Evolutionary conservation across 2,888 invertebrate species (phyloP), one percentile per base, ranked within the genome.

Genomic region (Lithosia quadra): DNA sequence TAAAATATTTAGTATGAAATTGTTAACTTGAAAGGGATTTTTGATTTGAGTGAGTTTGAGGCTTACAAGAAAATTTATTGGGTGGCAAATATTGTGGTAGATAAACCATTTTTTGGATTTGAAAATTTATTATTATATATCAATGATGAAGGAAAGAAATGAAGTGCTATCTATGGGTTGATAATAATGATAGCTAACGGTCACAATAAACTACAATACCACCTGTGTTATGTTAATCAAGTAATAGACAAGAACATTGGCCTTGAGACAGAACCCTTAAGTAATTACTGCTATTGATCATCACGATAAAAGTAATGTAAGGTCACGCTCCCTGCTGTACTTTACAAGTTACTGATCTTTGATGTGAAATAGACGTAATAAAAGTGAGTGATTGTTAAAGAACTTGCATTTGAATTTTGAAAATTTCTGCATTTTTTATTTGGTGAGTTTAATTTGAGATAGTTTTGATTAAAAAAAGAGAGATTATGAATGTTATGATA

Each of bases 161-260:
- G 49, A 56, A 56, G 60, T 34, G 21, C 10, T 33, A 2, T 21
- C 49, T 63, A 53, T 33, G 2, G 9, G 21, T 13, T 63, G 34
- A 33, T 60, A 39, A 24, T 15, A 60, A 60, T 60, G 22, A 21
- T 22, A 60, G 36, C 39, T 18, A 39, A 24, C 60, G 39, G 39
- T 60, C 36, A 60, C 39, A 22, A 39, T 60, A 60, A 18, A 60
- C 60, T 60, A 60, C 60, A 60, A 60, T 60, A 60, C 60, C 60
- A 60, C 60, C 60, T 39, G 22, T 60, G 21, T 24, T 36, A 39
- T 5, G 15, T 22, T 22, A 36, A 21, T 36, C 36, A 36, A 60
- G 36, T 36, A 34, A 22, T 13, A 39, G 22, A 36, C 2, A 21
- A 36, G 39, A 39, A 39, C 39, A 24, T 4, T n/a, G 49, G 49